Evolutionary conservation across 2,888 invertebrate species (phyloP).

Genomic region (Tetragonisca angustula): DNA sequence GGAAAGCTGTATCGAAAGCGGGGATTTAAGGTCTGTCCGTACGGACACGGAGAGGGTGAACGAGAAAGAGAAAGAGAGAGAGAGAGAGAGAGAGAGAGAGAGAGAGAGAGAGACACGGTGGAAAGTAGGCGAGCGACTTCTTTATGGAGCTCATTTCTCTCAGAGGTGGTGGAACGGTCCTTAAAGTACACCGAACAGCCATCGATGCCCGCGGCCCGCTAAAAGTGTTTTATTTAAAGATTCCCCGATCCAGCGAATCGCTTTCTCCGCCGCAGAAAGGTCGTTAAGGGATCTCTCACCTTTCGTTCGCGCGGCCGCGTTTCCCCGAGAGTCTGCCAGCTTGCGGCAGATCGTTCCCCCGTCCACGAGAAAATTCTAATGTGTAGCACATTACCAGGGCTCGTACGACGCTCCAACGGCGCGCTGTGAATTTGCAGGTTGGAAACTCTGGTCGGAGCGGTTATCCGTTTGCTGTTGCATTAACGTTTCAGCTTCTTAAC

Average conservation of each 20-base stretch:
- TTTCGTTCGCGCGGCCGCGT: slow-evolving; percentile 33
- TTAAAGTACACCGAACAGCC: slow-evolving; percentile 61
- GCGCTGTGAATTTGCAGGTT: slow-evolving; percentile 21
- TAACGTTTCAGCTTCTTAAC: not conserved
- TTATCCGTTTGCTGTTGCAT: slow-evolving; percentile 3
- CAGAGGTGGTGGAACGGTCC: slow-evolving; percentile 45
- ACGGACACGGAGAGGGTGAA: not conserved
- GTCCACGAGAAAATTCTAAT: slow-evolving; percentile 58
- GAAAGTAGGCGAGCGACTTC: slow-evolving; percentile 34
- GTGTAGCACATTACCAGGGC: slow-evolving; percentile 23
- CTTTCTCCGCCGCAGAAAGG: slow-evolving; percentile 49
- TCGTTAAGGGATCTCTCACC: slow-evolving; percentile 64
- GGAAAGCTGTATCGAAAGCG: slow-evolving; percentile 25
- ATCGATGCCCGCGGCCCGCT: slow-evolving; percentile 59
- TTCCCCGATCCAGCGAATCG: slow-evolving; percentile 47
- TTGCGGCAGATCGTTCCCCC: slow-evolving; percentile 25
- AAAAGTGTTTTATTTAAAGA: slow-evolving; percentile 68
- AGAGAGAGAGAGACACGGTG: not conserved
- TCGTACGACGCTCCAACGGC: slow-evolving; percentile 21
- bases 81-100: no score
- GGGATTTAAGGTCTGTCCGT: slow-evolving; percentile 44
- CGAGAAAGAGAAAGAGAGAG: no score
- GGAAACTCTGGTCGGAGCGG: slow-evolving; percentile 2
- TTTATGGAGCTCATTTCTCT: slow-evolving; percentile 63
- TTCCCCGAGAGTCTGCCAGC: slow-evolving; percentile 32